Evolutionary conservation across 2,797 vertebrate species (phyloP).

Genomic region (Orestias chungarensis): DNA sequence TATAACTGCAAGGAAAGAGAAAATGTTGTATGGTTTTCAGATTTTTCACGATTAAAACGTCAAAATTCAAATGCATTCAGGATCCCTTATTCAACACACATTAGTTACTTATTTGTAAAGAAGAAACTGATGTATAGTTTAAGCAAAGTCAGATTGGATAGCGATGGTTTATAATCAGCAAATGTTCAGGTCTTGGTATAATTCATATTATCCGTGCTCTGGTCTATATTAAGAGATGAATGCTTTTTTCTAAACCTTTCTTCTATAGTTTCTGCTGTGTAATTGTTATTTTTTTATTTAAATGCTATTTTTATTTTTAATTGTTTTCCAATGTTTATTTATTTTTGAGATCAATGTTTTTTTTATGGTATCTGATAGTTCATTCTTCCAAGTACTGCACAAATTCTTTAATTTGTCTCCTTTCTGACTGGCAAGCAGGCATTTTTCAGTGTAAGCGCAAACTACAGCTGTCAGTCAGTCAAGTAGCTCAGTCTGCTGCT

Average conservation of each 20-base stretch:
- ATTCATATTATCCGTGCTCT: background rate
- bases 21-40: background rate
- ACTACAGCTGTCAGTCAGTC: conserved; percentile 51
- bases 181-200: background rate
- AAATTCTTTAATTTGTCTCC: conserved; percentile 55
- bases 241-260: background rate
- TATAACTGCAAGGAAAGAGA: background rate
- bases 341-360: conserved; percentile 27
- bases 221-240: background rate
- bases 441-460: conserved; percentile 58
- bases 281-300: no score
- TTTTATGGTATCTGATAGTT: conserved; percentile 18
- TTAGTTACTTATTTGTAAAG: background rate
- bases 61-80: background rate
- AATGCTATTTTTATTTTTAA: no score
- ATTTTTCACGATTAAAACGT: background rate
- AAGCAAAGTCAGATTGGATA: background rate
- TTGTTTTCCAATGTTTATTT: conserved; percentile 18
- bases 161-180: background rate
- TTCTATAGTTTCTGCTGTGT: background rate
- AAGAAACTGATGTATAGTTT: no score
- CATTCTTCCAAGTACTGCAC: conserved; percentile 33
- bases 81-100: background rate
- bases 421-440: conserved; percentile 67
- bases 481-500: conserved; percentile 35